Base-by-base conservation (phyloP, 2,797 vertebrate genomes). In the Myotis pilosus region DNA sequence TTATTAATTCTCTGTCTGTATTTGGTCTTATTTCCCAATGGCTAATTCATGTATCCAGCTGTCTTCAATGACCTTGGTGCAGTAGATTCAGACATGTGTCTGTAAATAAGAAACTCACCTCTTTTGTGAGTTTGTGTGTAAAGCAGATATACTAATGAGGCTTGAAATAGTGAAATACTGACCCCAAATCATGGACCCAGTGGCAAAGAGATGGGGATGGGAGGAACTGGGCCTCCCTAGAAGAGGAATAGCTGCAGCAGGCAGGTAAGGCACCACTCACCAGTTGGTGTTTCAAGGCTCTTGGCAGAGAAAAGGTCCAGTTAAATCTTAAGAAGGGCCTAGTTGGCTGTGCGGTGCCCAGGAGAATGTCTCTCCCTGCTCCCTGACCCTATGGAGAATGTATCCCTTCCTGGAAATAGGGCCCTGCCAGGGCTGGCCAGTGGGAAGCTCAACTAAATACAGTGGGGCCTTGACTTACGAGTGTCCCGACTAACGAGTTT, bases 241-340 rank as follows among this genome's bases (percentile, higher is more conserved):
- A 57, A 23, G n/a, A 53, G 33, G 22, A 64, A 13, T 33, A 36
- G 64, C 38, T 66, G 36, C 6, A 20, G 13, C 25, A 62, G 8
- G 9, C 36, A 7, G 7, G 11, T 5, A 28, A 41, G 33, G 23
- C 6, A 10, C 6, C 53, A 2, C 9, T 38, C 19, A 8, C 0
- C 12, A 85, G 41, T 69, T 23, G 2, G 28, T 69, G 11, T 51
- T 23, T 22, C 47, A 51, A n/a, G 22, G 23, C 36, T n/a, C 8
- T 11, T 15, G 17, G 13, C 28, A 76, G 76, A 89, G 44, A 51
- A 57, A 47, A 64, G 41, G 28, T 33, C 47, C 66, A 11, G n/a
- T 30, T 11, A 51, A 5, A 44, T 33, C 8, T 22, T 78, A 23
- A 76, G 55, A 62, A 51, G 15, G 47, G 9, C 13, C 33, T 0